Evolutionary conservation across 2,888 invertebrate species (phyloP), one percentile per base, ranked within the genome.

Genomic region (Ophraella communa): DNA sequence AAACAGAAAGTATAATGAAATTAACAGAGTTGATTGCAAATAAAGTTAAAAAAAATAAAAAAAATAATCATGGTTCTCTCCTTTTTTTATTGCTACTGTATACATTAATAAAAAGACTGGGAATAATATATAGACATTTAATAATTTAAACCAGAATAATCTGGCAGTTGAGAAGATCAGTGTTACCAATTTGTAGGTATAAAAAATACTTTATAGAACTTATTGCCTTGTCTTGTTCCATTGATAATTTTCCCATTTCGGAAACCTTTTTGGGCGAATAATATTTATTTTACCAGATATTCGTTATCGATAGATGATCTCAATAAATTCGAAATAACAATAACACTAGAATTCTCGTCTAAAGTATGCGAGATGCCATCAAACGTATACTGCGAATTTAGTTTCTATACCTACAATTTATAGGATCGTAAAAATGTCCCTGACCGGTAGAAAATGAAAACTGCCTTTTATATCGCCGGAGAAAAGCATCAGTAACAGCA

Each of bases 391-490:
- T 11, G 47, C 7, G 21, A 21, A 47, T 47, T 47, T 47, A 23
- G 23, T 47, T 23, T n/a, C 8, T n/a, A 23, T 47, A 47, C 47
- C 47, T 47, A 47, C 21, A 11, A 47, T 47, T 47, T 47, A 47
- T 47, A 17, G 47, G 4, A 47, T 47, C 11, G 8, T 47, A 47
- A 47, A 47, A 47, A 47, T 47, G 23, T 20, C 47, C 23, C 17
- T n/a, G 7, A 47, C 47, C 47, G n/a, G 23, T n/a, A n/a, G n/a
- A 47, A 47, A 47, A 47, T 47, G 47, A 47, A 23, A 23, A n/a
- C 47, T 21, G n/a, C 47, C 23, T 47, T 42, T 21, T 47, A 47
- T 47, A 47, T 47, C 20, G 47, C 47, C n/a, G n/a, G n/a, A 21
- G 23, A 11, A 3, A 11, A 23, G 47, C 23, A 20, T 47, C 47